Conservation (phyloP, 2,888 invertebrate species). For the Sceliomorpha sp. region DNA sequence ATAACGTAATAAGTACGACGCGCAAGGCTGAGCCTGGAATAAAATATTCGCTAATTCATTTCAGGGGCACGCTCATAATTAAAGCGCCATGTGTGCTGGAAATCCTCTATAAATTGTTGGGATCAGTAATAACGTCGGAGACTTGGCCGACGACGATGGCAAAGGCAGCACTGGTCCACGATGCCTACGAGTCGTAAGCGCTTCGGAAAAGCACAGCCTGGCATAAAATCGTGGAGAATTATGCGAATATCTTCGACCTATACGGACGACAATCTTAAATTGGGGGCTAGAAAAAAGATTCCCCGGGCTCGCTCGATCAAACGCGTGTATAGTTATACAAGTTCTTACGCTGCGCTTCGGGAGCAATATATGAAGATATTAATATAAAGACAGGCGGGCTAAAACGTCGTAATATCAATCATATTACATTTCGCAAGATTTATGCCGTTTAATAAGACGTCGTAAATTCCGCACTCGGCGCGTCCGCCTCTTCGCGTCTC, state of each 20-base stretch:
- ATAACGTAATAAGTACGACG: conserved; percentile 31
- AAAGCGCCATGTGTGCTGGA: conserved; percentile 78
- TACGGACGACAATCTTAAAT: conserved; percentile 59
- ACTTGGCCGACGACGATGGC: conserved; percentile 68
- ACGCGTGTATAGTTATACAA: no score
- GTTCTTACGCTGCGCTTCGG: no score
- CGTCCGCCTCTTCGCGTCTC: no score
- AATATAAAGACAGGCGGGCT: no score
- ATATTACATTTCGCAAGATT: no score
- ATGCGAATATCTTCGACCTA: conserved; percentile 69
- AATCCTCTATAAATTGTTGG: conserved; percentile 75
- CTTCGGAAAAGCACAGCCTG: conserved; percentile 67
- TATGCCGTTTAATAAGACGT: no score
- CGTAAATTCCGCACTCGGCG: no score
- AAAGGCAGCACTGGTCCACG: conserved; percentile 54
- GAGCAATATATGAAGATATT: no score
- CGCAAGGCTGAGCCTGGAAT: conserved; percentile 59
- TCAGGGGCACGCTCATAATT: conserved; percentile 73
- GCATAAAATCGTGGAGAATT: conserved; percentile 74
- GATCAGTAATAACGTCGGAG: conserved; percentile 78
- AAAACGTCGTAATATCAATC: no score
- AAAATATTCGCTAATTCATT: conserved; percentile 78
- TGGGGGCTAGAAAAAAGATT: conserved; percentile 51
- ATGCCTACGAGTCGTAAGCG: conserved; percentile 69
- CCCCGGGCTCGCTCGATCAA: no score